These are phyloP conservation scores for Biston betularia DNA, from an alignment of 2,888 invertebrate species.

Conservation along the genomic window DNA sequence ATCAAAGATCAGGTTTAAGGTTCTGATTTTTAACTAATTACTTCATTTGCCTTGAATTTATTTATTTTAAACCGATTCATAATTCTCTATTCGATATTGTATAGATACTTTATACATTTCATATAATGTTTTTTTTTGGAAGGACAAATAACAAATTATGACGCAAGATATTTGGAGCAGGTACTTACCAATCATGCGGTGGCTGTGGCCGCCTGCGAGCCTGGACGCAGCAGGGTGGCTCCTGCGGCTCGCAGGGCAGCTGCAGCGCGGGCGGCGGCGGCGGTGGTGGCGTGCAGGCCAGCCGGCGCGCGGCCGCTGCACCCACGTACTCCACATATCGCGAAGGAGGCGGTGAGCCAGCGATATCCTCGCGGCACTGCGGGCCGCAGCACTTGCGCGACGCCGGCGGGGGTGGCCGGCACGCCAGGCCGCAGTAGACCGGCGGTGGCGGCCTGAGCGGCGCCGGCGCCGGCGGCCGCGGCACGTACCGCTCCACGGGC, in stretches of 20 bases:
- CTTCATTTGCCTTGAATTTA: too few relatives aligned
- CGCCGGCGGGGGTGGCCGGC: constrained; percentile 74
- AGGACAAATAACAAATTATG: neutral
- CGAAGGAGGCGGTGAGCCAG: constrained; percentile 76
- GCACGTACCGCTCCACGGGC: constrained; percentile 90
- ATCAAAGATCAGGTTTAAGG: too few relatives aligned
- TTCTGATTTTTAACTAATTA: too few relatives aligned
- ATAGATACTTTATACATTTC: too few relatives aligned
- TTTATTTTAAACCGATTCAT: too few relatives aligned
- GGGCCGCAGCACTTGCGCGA: constrained; percentile 80
- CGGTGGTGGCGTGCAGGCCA: constrained; percentile 83
- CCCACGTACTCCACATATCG: constrained; percentile 88
- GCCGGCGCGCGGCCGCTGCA: constrained; percentile 87
- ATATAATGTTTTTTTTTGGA: constrained; percentile 1
- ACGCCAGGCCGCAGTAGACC: constrained; percentile 84
- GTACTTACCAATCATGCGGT: constrained; percentile 86
- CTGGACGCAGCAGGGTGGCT: constrained; percentile 86
- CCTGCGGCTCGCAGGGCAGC: constrained; percentile 79
- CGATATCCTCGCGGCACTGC: constrained; percentile 79
- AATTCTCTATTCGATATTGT: too few relatives aligned
- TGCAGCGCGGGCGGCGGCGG: constrained; percentile 80
- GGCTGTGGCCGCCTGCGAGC: constrained; percentile 86
- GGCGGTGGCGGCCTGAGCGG: constrained; percentile 80
- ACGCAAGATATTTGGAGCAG: neutral
- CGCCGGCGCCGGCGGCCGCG: constrained; percentile 85